Percentiles rank a stretch among this genome's conserved stretches.
phyloP scores from a whole-genome alignment of 2,888 invertebrate genomes.

The Phorcus lineatus region DNA sequence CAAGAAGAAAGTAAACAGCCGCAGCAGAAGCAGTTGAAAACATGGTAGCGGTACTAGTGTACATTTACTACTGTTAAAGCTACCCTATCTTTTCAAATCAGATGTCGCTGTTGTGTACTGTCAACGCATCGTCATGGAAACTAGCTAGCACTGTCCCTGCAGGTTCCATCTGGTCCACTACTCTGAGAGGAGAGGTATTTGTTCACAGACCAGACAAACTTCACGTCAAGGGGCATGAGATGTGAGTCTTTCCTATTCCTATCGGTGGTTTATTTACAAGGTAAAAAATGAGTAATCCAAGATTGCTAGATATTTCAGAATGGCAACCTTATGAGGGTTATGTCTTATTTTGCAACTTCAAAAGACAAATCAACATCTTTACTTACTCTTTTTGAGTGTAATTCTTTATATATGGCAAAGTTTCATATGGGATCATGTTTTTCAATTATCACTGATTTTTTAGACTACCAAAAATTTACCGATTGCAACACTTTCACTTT shows the following conservation, averaged over 20 bases:
- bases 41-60: no score
- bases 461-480: background rate
- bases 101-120: constrained; percentile 73
- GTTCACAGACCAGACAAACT: constrained; percentile 81
- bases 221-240: constrained; percentile 31
- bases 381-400: background rate
- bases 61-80: no score
- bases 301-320: no score
- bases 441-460: no score
- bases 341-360: no score
- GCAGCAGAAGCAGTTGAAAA: no score
- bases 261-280: no score
- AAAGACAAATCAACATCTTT: no score
- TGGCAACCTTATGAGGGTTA: no score
- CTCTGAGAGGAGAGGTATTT: constrained; percentile 87
- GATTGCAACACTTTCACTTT: background rate
- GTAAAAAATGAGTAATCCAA: no score
- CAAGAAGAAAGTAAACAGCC: no score
- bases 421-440: no score
- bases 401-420: background rate
- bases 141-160: constrained; percentile 83
- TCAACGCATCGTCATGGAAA: constrained; percentile 85
- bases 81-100: constrained; percentile 33
- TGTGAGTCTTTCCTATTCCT: constrained; percentile 31
- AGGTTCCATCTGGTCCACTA: constrained; percentile 87